Base-by-base conservation (phyloP, 1,140 invertebrate species). In the Ceratina calcarata region DNA sequence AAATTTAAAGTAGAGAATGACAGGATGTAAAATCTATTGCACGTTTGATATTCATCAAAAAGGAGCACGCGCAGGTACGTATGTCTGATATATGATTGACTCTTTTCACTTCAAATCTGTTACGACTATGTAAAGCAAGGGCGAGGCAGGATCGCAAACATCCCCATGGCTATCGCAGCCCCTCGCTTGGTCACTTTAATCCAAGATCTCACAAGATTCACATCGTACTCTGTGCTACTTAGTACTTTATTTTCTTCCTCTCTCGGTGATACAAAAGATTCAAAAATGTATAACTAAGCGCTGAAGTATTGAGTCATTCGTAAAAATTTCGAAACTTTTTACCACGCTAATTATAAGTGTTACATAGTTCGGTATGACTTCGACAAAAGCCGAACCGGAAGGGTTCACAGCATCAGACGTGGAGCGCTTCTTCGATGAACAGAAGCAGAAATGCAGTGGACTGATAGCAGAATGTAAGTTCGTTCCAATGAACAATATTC, bases 371-470 rank as follows among this genome's bases (percentile, higher is more conserved):
- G n/a, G 15, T 4, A 64, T 72, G 69, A 20, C 18, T 12, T 16
- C n/a, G 20, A 45, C 2, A 10, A 57, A 22, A 77, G 20, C 32
- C 15, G 45, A 55, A 37, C 15, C 61, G 60, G 22, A 20, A 73
- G 45, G 3, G 2, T 22, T 49, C 8, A 2, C 37, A 3, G 13
- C 20, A 3, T 22, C 51, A 13, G 24, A 22, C 27, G 18, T 73
- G 53, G 74, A 87, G 2, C 18, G 27, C 15, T 86, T 78, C 57
- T 65, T 80, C 24, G 1, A 4, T 2, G 53, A 85, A 13, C 66
- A 86, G 22, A 76, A 51, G 61, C 8, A 16, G 13, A 85, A 80
- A 57, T 87, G 86, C 55, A 22, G 61, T 16, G 62, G n/a, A n/a
- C n/a, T 85, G 18, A 22, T 78, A 4, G 4, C 51, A 2, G 53